phyloP scores from a whole-genome alignment of 2,888 invertebrate species.

The Agriopis marginaria region DNA sequence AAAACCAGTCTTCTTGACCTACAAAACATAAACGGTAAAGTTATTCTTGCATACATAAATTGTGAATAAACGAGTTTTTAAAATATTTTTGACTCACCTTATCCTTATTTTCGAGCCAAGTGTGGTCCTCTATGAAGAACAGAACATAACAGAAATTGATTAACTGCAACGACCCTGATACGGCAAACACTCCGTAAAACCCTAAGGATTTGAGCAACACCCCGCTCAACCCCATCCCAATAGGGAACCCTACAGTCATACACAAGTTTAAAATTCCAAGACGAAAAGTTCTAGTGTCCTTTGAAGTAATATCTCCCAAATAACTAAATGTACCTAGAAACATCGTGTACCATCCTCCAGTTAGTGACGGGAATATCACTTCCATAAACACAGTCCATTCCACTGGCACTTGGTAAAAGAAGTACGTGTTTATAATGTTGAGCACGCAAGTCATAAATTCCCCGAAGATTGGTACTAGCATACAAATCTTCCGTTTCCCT shows the following conservation, averaged over 20 bases:
- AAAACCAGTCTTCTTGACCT: conserved; percentile 67
- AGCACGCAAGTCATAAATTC: conserved; percentile 82
- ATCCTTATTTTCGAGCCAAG: conserved; percentile 73
- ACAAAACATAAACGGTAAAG: conserved; percentile 43
- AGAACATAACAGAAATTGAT: conserved; percentile 79
- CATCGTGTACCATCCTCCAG: conserved; percentile 86
- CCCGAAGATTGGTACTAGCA: conserved; percentile 85
- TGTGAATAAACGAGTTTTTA: conserved; percentile 7
- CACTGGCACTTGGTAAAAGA: conserved; percentile 83
- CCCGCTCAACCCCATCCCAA: conserved; percentile 79
- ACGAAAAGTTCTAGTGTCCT: conserved; percentile 85
- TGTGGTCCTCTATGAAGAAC: conserved; percentile 76
- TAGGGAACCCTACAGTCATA: conserved; percentile 81
- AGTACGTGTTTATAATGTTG: conserved; percentile 84
- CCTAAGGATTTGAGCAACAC: conserved; percentile 73
- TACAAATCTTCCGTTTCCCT: conserved; percentile 86
- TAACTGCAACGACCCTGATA: conserved; percentile 73
- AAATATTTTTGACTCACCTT: conserved; percentile 58
- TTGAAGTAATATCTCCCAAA: conserved; percentile 86
- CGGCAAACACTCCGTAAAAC: conserved; percentile 83
- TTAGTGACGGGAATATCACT: conserved; percentile 81
- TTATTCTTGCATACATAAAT: conserved; percentile 2
- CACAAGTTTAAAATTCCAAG: conserved; percentile 84
- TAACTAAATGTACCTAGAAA: conserved; percentile 87
- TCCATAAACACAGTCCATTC: conserved; percentile 85